phyloP scores from a whole-genome alignment of 1,140 invertebrate genomes.

The Choristoneura fumiferana region DNA sequence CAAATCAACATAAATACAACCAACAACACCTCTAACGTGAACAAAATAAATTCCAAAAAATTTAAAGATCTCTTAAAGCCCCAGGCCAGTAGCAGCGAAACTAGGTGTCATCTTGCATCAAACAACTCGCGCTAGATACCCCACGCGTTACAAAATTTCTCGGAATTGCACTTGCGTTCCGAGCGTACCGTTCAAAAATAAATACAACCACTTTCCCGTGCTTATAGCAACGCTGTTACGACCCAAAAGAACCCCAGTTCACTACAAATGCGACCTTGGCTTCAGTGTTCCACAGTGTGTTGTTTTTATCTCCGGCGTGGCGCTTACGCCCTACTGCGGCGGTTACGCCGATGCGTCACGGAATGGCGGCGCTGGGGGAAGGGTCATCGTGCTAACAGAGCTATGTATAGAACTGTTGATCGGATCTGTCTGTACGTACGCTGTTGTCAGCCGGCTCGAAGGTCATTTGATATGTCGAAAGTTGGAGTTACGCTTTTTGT shows the following conservation, averaged over 20 bases:
- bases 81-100: too few species aligned
- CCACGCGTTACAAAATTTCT: constrained; percentile 18
- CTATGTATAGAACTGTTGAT: constrained; percentile 34
- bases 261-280: neutral
- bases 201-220: constrained; percentile 47
- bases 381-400: constrained; percentile 61
- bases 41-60: too few species aligned
- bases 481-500: constrained; percentile 11
- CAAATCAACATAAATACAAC: too few species aligned
- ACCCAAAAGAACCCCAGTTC: neutral
- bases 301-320: neutral
- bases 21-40: too few species aligned
- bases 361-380: constrained; percentile 38
- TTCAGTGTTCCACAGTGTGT: neutral
- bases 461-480: constrained; percentile 48
- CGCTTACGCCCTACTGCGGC: constrained; percentile 30
- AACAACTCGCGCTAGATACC: constrained; percentile 3
- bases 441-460: constrained; percentile 56
- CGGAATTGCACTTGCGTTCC: constrained; percentile 8
- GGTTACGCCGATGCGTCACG: constrained; percentile 51
- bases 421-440: constrained; percentile 34
- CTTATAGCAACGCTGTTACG: neutral
- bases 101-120: neutral
- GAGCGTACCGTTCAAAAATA: constrained; percentile 47
- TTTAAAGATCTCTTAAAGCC: too few species aligned